Evolutionary conservation across 2,888 invertebrate genomes (phyloP).

Genomic region (Ceriagrion tenellum): DNA sequence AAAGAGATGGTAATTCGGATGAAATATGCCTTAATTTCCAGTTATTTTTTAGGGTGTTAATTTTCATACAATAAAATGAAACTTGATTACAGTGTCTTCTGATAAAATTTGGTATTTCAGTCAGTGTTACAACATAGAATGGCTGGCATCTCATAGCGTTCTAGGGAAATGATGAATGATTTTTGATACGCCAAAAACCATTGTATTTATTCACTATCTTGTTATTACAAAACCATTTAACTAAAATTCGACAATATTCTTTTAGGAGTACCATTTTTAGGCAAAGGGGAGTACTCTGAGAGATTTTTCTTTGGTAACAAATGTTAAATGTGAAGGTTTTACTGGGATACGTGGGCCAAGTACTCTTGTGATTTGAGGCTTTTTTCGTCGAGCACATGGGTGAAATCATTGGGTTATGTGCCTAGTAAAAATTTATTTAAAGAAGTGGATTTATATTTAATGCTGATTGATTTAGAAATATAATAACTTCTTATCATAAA

Average conservation of each 20-base stretch:
- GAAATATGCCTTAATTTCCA: constrained; percentile 50
- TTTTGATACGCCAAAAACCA: constrained; percentile 61
- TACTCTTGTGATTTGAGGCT: background rate
- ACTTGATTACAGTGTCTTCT: constrained; percentile 57
- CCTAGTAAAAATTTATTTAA: constrained; percentile 41
- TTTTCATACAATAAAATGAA: constrained; percentile 48
- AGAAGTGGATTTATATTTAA: constrained; percentile 6
- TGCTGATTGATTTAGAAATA: constrained; percentile 4
- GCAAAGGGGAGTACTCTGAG: background rate
- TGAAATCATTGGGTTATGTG: background rate
- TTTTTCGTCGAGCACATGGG: background rate
- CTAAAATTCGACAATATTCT: constrained; percentile 43
- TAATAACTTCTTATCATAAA: constrained; percentile 15
- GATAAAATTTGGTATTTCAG: constrained; percentile 43
- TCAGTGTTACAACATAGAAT: constrained; percentile 17
- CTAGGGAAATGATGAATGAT: constrained; percentile 44
- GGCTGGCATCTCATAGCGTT: constrained; percentile 29
- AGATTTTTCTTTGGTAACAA: background rate
- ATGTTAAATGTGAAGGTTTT: background rate
- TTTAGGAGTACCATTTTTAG: background rate
- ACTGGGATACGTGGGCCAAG: background rate
- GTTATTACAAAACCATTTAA: constrained; percentile 50
- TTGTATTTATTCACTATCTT: constrained; percentile 61
- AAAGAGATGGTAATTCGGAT: constrained; percentile 42
- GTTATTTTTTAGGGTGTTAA: constrained; percentile 61